Evolutionary conservation across 2,888 invertebrate genomes (phyloP), one percentile per base, ranked within the genome.

Genomic region (Lepidocyrtoides sp.): DNA sequence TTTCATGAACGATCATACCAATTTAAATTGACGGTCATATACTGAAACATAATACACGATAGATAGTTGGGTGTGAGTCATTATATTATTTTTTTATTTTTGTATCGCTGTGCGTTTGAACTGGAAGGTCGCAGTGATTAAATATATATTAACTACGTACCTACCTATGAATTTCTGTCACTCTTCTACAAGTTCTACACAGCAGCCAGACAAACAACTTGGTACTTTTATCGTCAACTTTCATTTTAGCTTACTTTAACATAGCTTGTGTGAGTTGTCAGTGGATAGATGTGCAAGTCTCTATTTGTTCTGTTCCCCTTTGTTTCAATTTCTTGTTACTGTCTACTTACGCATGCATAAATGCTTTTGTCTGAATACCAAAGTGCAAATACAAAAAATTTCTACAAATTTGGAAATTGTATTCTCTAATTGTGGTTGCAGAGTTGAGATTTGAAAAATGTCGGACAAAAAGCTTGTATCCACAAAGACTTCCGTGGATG

Each of bases 381-480:
- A 2, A 48, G 14, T 10, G 14, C 48, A 2, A 48, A 48, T 41
- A 41, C 41, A 48, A 48, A 10, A 10, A 8, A 48, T 48, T 5
- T 48, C 48, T 10, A 48, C 48, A 48, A 10, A 8, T n/a, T 48
- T 48, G 48, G 10, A 48, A 14, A 14, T 48, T 48, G 14, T n/a
- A 48, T 29, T 66, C 8, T 14, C 23, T 14, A 29, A 14, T 48
- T 29, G 8, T n/a, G 26, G n/a, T n/a, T n/a, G n/a, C n/a, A n/a
- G n/a, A n/a, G n/a, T n/a, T n/a, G n/a, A n/a, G n/a, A n/a, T n/a
- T n/a, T n/a, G n/a, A 0, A 92, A 44, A 63, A 93, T 93, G 93
- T 26, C 92, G 23, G 93, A 92, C 75, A 92, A 93, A 63, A 90
- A 82, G 29, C 17, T 92, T 23, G 88, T 93, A 2, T 92, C 92